phyloP scores from a whole-genome alignment of 2,888 invertebrate genomes.

The Ganaspis brasiliensis region DNA sequence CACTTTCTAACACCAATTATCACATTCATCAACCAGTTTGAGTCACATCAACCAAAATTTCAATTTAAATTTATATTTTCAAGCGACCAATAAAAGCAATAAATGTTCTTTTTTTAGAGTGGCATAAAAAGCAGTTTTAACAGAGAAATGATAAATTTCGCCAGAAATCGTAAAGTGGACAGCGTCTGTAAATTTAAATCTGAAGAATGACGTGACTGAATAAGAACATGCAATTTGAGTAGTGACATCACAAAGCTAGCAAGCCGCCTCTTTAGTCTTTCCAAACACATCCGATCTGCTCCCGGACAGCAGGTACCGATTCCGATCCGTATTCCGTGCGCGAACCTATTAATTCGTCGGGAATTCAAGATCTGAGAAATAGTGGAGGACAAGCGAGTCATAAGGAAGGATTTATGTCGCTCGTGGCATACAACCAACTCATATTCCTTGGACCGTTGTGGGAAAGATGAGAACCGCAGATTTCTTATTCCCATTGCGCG shows the following conservation, averaged over 20 bases:
- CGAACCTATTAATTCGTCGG: conserved; percentile 49
- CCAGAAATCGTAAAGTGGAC: not conserved
- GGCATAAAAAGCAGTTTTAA: not conserved
- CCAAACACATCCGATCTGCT: conserved; percentile 56
- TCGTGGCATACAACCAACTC: conserved; percentile 50
- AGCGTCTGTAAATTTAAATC: conserved; percentile 20
- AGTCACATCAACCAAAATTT: too few relatives aligned
- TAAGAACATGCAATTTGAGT: conserved; percentile 13
- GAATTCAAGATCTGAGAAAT: conserved; percentile 59
- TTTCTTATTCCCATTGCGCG: conserved; percentile 48
- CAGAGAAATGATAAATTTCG: not conserved
- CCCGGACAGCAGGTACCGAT: conserved; percentile 42
- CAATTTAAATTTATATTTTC: too few relatives aligned
- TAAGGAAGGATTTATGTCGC: conserved; percentile 69
- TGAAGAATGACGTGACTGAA: conserved; percentile 25
- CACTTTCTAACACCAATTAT: not conserved
- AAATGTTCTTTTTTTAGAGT: too few relatives aligned
- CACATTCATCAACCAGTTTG: too few relatives aligned
- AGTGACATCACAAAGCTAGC: conserved; percentile 7
- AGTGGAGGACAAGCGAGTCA: conserved; percentile 58
- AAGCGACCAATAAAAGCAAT: too few relatives aligned
- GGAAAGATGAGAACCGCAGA: conserved; percentile 49
- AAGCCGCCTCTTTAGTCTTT: conserved; percentile 53
- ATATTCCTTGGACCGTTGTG: conserved; percentile 40
- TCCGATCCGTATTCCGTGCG: conserved; percentile 40